These are phyloP conservation scores for Calliphora vomitoria DNA, from an alignment of 2,888 invertebrate species.

Conservation along the genomic window DNA sequence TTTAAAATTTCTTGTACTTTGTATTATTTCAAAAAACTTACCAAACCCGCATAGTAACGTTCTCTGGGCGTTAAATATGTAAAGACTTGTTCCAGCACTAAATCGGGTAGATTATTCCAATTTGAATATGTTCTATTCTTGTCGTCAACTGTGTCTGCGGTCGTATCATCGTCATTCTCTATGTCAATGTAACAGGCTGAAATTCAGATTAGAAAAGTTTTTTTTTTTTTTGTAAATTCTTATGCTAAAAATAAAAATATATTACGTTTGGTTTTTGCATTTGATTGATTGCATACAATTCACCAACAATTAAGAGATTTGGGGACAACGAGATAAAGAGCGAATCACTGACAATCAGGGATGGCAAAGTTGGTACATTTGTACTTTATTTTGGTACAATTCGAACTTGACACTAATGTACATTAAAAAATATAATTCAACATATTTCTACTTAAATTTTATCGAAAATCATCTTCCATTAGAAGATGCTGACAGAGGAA, in stretches of 20 bases:
- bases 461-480: no score
- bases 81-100: conserved; percentile 90
- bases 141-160: conserved; percentile 78
- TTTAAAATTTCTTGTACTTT: background rate
- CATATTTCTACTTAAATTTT: no score
- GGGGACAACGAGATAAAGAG: background rate
- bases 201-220: conserved; percentile 7
- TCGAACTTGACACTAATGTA: no score
- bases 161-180: conserved; percentile 83
- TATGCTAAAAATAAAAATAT: conserved; percentile 2
- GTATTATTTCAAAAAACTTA: conserved; percentile 83
- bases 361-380: no score
- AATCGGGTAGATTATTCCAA: conserved; percentile 90
- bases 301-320: background rate
- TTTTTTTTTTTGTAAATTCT: background rate
- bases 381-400: no score
- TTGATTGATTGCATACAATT: conserved; percentile 9
- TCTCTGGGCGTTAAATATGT: conserved; percentile 88
- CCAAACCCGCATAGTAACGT: conserved; percentile 90
- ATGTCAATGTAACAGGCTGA: conserved; percentile 86
- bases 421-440: no score
- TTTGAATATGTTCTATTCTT: conserved; percentile 84
- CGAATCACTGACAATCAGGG: background rate
- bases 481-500: no score
- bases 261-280: background rate